A percentile compares a stretch with the other conserved stretches of the same genome.
phyloP scores from a whole-genome alignment of 2,888 invertebrate species.

The Ecliptopera silaceata region DNA sequence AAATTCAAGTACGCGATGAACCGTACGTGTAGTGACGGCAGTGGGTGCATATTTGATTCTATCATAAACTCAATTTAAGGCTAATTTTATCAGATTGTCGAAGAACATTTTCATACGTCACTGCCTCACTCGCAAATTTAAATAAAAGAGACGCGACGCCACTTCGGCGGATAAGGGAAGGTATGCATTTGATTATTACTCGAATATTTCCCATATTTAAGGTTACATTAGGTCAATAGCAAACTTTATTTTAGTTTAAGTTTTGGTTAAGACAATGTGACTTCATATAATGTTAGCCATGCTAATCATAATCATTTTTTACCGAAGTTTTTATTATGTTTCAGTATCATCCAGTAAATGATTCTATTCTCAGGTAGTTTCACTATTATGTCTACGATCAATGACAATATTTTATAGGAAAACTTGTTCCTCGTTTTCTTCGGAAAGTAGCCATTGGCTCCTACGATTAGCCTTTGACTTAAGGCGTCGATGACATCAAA shows the following conservation, averaged over 20 bases:
- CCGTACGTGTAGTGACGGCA: conserved; percentile 54
- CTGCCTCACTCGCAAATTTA: conserved; percentile 70
- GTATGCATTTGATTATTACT: not conserved
- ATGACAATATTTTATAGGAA: too few species aligned
- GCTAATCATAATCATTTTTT: too few species aligned
- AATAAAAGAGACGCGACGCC: conserved; percentile 51
- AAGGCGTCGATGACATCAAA: not conserved
- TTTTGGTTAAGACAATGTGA: too few species aligned
- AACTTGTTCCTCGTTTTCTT: too few species aligned
- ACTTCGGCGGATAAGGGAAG: conserved; percentile 10
- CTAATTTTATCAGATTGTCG: conserved; percentile 82
- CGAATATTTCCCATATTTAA: too few species aligned
- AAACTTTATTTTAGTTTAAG: too few species aligned
- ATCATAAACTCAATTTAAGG: conserved; percentile 81
- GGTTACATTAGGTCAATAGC: too few species aligned
- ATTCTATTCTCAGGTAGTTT: too few species aligned
- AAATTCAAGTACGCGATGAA: conserved; percentile 69
- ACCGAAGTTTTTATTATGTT: too few species aligned
- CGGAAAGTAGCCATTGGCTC: not conserved
- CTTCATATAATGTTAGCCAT: too few species aligned
- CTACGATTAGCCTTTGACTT: not conserved
- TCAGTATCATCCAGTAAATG: too few species aligned
- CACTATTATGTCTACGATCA: too few species aligned
- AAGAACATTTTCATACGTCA: conserved; percentile 80
- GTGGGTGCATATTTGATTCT: conserved; percentile 75